A percentile compares a stretch with the other conserved stretches of the same genome.
phyloP scores from a whole-genome alignment of 2,113 vertebrate species.

The Ia io region DNA sequence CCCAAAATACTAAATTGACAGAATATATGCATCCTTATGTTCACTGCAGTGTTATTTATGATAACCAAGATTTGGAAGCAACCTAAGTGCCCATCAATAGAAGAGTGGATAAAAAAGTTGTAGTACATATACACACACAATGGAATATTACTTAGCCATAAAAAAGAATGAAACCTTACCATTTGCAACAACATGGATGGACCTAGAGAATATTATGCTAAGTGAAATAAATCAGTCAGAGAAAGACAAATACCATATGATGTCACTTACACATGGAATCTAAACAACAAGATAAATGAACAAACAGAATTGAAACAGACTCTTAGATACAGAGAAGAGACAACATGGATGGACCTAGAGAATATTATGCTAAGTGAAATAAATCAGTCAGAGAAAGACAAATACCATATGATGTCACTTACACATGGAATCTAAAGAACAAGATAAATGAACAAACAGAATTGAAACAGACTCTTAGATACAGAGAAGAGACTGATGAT shows the following conservation, averaged over 20 bases:
- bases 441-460: neutral
- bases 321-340: neutral
- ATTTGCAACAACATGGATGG: neutral
- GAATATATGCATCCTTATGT: neutral
- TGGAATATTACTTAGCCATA: neutral
- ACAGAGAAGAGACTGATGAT: neutral
- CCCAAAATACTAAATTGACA: neutral
- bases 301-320: neutral
- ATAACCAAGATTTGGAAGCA: neutral
- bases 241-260: neutral
- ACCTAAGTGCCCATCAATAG: neutral
- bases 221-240: neutral
- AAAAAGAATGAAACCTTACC: neutral
- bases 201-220: neutral
- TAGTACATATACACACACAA: neutral
- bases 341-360: neutral
- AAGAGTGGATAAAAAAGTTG: neutral
- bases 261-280: neutral
- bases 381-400: neutral
- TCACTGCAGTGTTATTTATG: neutral
- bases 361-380: neutral
- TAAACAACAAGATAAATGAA: neutral
- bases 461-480: neutral
- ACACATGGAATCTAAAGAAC: neutral
- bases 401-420: neutral